Evolutionary conservation across 1,140 invertebrate species (phyloP), one percentile per base, ranked within the genome.

Genomic region (Microplitis mediator): DNA sequence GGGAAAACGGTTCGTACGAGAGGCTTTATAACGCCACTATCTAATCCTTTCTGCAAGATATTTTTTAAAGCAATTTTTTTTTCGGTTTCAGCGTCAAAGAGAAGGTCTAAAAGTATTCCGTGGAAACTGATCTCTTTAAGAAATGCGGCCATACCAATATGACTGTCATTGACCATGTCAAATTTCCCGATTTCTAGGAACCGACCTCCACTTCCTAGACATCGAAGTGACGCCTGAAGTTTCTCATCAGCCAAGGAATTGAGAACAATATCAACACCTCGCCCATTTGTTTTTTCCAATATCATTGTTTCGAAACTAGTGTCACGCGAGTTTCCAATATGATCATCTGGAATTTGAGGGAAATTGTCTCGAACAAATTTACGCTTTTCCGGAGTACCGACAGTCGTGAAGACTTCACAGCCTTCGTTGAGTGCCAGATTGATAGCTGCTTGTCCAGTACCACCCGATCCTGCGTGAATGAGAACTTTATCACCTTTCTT

Each of bases 121-220:
- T 94, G 91, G 83, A 94, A 93, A 80, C 93, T 94, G 4, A 93
- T 91, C 81, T 96, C 96, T 67, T 92, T 93, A 50, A 92, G 86
- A 86, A 98, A 96, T 54, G 93, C 87, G 60, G 94, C 88, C 90
- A 92, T 92, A 82, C 91, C 91, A 32, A 94, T 84, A 23, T 87
- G 80, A 34, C 88, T 91, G 73, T 94, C 91, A 61, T 91, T 90
- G 1, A 86, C 87, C 72, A 93, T 87, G 82, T 94, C 93, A 73
- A 92, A 93, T 78, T 94, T 94, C 14, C 93, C 93, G 36, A 95
- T 94, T 84, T 95, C 93, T 3, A 95, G 80, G 82, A 95, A 95
- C 32, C 90, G 87, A 1, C 93, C 93, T 2, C 88, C 86, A 35
- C 86, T 81, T 3, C 88, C 90, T 2, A 98, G 85, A 78, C 95